Base-by-base conservation (phyloP, 2,797 vertebrate genomes). In the Limnodromus scolopaceus region DNA sequence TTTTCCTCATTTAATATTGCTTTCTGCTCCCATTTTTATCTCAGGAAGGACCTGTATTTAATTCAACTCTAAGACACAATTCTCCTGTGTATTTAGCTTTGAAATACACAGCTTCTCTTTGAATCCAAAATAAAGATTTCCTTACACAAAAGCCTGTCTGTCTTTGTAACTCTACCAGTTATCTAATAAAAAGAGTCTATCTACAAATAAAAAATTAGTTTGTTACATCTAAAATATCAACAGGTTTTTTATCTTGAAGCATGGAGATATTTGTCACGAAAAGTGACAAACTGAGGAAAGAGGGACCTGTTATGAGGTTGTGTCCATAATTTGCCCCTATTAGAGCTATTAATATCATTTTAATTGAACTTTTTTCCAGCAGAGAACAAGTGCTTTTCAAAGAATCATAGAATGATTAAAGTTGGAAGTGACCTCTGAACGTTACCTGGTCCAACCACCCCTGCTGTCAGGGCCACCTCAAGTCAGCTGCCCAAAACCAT, bases 391-490 rank as follows among this genome's bases (percentile, higher is more conserved):
- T 24, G 23, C 7, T 63, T 84, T 76, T 41, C 20, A 41, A 13
- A 76, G 43, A 84, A 48, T 32, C 46, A 69, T 7, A 34, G 34
- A 51, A 39, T 24, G 7, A 23, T 7, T 83, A n/a, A 66, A 5
- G 32, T 34, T 71, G 10, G 25, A 69, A 80, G 13, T 10, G 27
- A 69, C 14, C 7, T 86, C n/a, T 79, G 20, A 8, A 65, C 18
- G 36, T 38, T 19, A 41, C n/a, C 23, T 49, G 19, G 25, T 58
- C 17, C 28, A 70, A 5, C 3, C 16, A 51, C 9, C 3, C 3
- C 19, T 69, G 22, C 5, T 45, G 0, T 5, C 23, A 58, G 10
- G 34, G 13, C 3, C 11, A 45, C 2, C 11, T 58, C 6, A 46
- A 79, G 28, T 19, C n/a, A n/a, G 7, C 22, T 32, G 28, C 36